Conservation (phyloP, 2,797 vertebrate genomes). For the Chrosomus eos region DNA sequence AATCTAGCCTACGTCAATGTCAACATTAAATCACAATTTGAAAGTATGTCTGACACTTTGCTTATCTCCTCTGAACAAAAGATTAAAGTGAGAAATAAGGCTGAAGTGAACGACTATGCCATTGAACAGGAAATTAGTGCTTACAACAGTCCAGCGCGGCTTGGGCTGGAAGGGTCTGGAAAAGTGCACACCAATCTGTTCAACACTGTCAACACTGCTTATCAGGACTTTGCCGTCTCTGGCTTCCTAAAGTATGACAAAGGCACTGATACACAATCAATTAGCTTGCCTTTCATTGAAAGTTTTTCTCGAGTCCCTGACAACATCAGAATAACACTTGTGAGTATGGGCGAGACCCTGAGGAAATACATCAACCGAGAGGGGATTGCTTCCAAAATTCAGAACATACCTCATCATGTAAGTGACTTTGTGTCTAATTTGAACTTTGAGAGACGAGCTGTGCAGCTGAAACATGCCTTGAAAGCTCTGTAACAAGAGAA, state of each 20-base stretch:
- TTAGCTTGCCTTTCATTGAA: slow-evolving; percentile 85
- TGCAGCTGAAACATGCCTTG: slow-evolving; percentile 77
- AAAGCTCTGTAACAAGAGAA: slow-evolving; percentile 76
- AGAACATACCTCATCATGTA: slow-evolving; percentile 77
- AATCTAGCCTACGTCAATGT: slow-evolving; percentile 58
- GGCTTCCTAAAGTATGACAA: slow-evolving; percentile 92
- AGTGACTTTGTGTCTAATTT: slow-evolving; percentile 78
- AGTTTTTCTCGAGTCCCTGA: slow-evolving; percentile 80
- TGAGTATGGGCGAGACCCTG: slow-evolving; percentile 75
- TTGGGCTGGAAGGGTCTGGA: slow-evolving; percentile 82
- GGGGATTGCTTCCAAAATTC: slow-evolving; percentile 65
- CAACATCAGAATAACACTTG: slow-evolving; percentile 71
- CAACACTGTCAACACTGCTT: slow-evolving; percentile 71
- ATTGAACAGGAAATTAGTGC: slow-evolving; percentile 82
- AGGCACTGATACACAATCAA: slow-evolving; percentile 81
- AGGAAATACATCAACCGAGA: slow-evolving; percentile 77
- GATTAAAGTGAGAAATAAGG: slow-evolving; percentile 79
- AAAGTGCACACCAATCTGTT: slow-evolving; percentile 67
- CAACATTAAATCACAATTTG: slow-evolving; percentile 73
- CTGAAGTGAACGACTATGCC: slow-evolving; percentile 84
- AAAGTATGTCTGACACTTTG: slow-evolving; percentile 77
- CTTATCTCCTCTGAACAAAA: slow-evolving; percentile 82
- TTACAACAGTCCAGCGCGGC: slow-evolving; percentile 84
- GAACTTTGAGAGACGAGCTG: slow-evolving; percentile 77
- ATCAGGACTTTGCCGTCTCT: slow-evolving; percentile 86